These are phyloP conservation scores for Eupeodes latifasciatus DNA, from an alignment of 2,888 invertebrate species.

Conservation along the genomic window DNA sequence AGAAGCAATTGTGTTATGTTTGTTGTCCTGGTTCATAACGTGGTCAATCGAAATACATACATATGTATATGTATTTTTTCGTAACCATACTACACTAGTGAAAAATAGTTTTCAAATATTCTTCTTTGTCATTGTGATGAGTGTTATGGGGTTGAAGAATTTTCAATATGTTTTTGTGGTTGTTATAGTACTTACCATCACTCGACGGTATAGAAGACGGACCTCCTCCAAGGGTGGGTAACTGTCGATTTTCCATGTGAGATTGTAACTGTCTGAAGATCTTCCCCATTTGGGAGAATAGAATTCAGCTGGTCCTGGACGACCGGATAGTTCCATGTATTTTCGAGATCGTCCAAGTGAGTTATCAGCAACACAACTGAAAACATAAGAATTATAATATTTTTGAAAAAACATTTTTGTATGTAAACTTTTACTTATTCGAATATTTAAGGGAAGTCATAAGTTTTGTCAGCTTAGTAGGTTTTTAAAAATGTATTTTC, in stretches of 20 bases:
- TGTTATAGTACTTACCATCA: slow-evolving; percentile 85
- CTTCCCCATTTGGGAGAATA: slow-evolving; percentile 88
- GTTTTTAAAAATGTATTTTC: no score
- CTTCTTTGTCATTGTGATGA: background rate
- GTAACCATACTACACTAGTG: background rate
- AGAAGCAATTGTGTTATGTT: slow-evolving; percentile 1
- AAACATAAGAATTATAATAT: slow-evolving; percentile 69
- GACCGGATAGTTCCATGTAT: slow-evolving; percentile 89
- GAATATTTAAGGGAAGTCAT: no score
- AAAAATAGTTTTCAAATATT: background rate
- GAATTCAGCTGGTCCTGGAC: slow-evolving; percentile 89
- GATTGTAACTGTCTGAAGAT: slow-evolving; percentile 87
- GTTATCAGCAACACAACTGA: slow-evolving; percentile 90
- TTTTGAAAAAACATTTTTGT: background rate
- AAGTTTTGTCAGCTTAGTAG: no score
- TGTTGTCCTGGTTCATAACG: background rate
- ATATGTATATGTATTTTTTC: background rate
- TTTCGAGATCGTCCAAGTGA: slow-evolving; percentile 88
- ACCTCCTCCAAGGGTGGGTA: slow-evolving; percentile 90
- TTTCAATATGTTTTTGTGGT: background rate
- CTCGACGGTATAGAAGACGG: slow-evolving; percentile 88
- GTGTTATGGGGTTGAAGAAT: background rate
- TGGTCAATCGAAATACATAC: background rate
- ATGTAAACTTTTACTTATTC: no score
- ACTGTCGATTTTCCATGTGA: slow-evolving; percentile 89